Base-by-base conservation (phyloP, 2,113 vertebrate genomes). In the Brienomyrus longianalis region DNA sequence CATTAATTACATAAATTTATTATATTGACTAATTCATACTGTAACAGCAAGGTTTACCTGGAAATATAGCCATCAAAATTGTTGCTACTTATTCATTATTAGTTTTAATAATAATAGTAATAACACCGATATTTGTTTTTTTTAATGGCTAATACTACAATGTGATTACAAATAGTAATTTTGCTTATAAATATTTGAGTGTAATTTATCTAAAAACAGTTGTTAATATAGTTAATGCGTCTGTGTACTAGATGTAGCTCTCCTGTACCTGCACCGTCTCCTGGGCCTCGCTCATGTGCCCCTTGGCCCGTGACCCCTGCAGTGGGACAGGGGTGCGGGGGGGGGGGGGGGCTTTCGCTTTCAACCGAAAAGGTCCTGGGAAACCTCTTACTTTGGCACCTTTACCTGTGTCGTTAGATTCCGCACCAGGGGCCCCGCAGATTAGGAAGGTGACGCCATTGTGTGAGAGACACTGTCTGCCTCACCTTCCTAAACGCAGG, bases 401-500 rank as follows among this genome's bases (percentile, higher is more conserved):
- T 43, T 15, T 21, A 35, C 13, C 7, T 89, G 48, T 31, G 52
- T 43, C 23, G 9, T 43, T 35, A 43, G 59, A 89, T 66, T 83
- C 51, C 0, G 89, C 89, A 88, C 89, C 84, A 88, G 89, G 70
- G 27, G 74, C 90, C 39, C 1, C 7, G 17, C 27, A 39, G 87
- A 88, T 70, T 86, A 70, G 50, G 85, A 89, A 27, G 54, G 31
- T 45, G 77, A 8, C 35, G 15, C 19, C 35, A 13, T 54, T 27
- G 19, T 70, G 88, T 87, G 84, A 92, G 88, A 90, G 87, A 92
- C 91, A 89, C 89, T 90, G 87, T 85, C 91, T 66, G 31, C 8
- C 59, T 50, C 5, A 1, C 9, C 91, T 66, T 89, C 83, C 84
- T 7, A 93, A 90, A 92, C 93, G 91, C 91, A 62, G 91, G 93